These are phyloP conservation scores for Ambastaia sidthimunki DNA, from an alignment of 2,797 vertebrate species.

Conservation along the genomic window DNA sequence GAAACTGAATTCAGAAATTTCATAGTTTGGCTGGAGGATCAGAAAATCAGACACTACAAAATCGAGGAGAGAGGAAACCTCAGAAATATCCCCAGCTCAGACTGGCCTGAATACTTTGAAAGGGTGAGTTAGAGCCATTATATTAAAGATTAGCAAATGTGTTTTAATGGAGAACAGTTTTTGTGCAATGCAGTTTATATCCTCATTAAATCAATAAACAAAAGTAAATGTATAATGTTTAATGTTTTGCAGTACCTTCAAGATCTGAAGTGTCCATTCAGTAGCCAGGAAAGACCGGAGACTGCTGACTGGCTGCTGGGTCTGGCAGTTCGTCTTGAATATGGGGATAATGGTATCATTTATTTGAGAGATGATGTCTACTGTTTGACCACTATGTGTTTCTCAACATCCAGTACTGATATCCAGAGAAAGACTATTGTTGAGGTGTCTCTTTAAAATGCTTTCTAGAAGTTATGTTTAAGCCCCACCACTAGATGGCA, in stretches of 20 bases:
- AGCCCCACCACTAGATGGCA: constrained; percentile 65
- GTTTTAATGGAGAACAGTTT: background rate
- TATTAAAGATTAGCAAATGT: background rate
- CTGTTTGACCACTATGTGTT: background rate
- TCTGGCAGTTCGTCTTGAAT: constrained; percentile 93
- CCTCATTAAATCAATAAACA: too few species aligned
- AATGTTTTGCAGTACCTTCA: constrained; percentile 84
- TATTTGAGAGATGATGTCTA: background rate
- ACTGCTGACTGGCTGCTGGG: constrained; percentile 94
- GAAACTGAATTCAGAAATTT: constrained; percentile 97
- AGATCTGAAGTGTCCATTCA: constrained; percentile 93
- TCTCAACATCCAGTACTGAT: background rate
- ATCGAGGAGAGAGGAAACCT: constrained; percentile 95
- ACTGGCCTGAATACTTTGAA: constrained; percentile 91
- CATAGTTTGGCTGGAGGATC: constrained; percentile 98
- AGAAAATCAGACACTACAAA: constrained; percentile 97
- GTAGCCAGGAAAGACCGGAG: constrained; percentile 84
- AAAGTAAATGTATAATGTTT: background rate
- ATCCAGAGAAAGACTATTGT: background rate
- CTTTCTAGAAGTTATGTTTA: constrained; percentile 22
- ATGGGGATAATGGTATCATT: constrained; percentile 91
- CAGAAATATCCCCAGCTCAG: constrained; percentile 91
- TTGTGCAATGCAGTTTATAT: background rate
- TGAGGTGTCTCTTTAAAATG: background rate
- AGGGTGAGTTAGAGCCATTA: constrained; percentile 76